Evolutionary conservation across 2,888 invertebrate genomes (phyloP).

Genomic region (Drosophila neoperkinsi): DNA sequence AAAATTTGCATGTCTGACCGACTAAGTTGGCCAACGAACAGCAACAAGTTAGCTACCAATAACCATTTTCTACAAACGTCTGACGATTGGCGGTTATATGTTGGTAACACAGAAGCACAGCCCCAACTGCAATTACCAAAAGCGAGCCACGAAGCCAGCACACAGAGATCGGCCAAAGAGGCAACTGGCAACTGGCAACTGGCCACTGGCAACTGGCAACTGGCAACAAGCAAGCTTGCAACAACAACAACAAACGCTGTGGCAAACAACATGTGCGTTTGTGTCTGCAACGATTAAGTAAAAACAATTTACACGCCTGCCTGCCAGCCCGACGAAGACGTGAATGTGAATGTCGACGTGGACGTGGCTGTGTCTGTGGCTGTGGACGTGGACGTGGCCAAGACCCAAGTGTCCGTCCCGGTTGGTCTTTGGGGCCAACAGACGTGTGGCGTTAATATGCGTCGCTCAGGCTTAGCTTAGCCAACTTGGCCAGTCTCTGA

Average conservation of each 20-base stretch:
- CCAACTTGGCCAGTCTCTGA: constrained; percentile 18
- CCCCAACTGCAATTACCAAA: constrained; percentile 74
- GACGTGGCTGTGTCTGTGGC: neutral
- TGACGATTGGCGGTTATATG: constrained; percentile 32
- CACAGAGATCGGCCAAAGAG: constrained; percentile 38
- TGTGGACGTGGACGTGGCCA: constrained; percentile 25
- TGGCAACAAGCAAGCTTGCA: constrained; percentile 13
- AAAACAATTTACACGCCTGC: constrained; percentile 83
- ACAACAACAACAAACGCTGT: constrained; percentile 26
- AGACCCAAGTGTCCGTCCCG: constrained; percentile 43
- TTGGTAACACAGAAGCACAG: constrained; percentile 75
- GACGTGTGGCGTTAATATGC: constrained; percentile 75
- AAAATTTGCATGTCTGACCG: constrained; percentile 75
- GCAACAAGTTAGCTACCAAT: constrained; percentile 59
- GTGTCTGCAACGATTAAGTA: constrained; percentile 80
- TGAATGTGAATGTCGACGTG: constrained; percentile 20
- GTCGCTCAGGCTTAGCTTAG: constrained; percentile 71
- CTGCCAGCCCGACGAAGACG: constrained; percentile 50
- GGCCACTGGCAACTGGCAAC: constrained; percentile 6
- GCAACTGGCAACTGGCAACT: neutral
- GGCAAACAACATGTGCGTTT: constrained; percentile 74
- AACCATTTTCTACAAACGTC: constrained; percentile 67
- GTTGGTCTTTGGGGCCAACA: constrained; percentile 11
- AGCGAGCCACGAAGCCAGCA: constrained; percentile 55
- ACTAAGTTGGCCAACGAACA: constrained; percentile 67